Percentiles rank a stretch among this genome's conserved stretches.
phyloP scores from a whole-genome alignment of 2,888 invertebrate genomes.

The Drosophila macrospina region DNA sequence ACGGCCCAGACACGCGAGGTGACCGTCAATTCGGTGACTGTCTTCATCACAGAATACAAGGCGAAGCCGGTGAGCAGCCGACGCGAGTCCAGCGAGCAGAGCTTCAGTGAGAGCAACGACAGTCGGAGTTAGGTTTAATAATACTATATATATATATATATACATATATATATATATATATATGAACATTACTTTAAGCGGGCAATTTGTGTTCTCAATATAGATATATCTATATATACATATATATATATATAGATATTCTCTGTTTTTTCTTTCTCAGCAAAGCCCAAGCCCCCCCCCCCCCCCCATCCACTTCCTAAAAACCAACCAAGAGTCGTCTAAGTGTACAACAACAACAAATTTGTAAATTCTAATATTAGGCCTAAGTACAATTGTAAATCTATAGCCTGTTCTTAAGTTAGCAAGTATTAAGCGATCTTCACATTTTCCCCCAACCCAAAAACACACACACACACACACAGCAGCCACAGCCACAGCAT shows the following conservation, averaged over 20 bases:
- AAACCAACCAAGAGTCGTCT: constrained; percentile 51
- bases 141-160: too few species aligned
- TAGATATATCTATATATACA: constrained; percentile 8
- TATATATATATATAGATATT: constrained; percentile 21
- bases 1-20: constrained; percentile 97
- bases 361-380: constrained; percentile 80
- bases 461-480: not conserved
- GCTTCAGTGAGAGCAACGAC: constrained; percentile 86
- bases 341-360: constrained; percentile 59
- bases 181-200: constrained; percentile 4
- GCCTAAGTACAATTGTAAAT: constrained; percentile 73
- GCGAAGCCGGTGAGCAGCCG: constrained; percentile 88
- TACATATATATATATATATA: not conserved
- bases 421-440: constrained; percentile 75
- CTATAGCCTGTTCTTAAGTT: constrained; percentile 69
- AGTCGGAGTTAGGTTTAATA: constrained; percentile 84
- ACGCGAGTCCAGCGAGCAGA: constrained; percentile 85
- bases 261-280: constrained; percentile 13
- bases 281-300: constrained; percentile 8
- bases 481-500: constrained; percentile 30
- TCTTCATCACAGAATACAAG: constrained; percentile 98
- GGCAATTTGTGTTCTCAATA: constrained; percentile 40
- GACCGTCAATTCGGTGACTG: constrained; percentile 98
- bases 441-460: constrained; percentile 25
- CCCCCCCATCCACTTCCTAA: not conserved